A percentile compares a stretch with the other conserved stretches of the same genome.
Evolutionary conservation across 2,888 invertebrate species (phyloP).

Genomic region (Stratiomys singularior): DNA sequence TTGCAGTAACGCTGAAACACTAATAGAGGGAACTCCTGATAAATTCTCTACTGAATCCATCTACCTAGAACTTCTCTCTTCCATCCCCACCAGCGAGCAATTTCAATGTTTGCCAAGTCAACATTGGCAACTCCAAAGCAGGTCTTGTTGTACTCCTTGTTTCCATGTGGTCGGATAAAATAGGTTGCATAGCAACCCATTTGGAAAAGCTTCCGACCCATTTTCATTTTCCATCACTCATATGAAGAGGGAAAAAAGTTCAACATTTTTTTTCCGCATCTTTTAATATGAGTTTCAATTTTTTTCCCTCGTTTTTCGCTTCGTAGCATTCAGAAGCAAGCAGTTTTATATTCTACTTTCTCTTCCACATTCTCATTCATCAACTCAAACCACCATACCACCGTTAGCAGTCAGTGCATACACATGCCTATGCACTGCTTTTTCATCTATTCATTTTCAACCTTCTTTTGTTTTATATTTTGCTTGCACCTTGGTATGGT

Average conservation of each 20-base stretch:
- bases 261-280: neutral
- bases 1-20: slow-evolving; percentile 11
- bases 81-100: neutral
- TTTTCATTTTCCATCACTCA: slow-evolving; percentile 43
- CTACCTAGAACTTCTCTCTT: neutral
- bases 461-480: slow-evolving; percentile 23
- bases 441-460: slow-evolving; percentile 15
- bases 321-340: slow-evolving; percentile 41
- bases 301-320: slow-evolving; percentile 31
- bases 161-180: slow-evolving; percentile 7
- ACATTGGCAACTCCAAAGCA: neutral
- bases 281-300: neutral
- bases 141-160: no score
- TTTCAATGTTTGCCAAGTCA: slow-evolving; percentile 2
- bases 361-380: no score
- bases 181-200: slow-evolving; percentile 44
- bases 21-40: neutral
- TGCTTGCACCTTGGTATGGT: no score
- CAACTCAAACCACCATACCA: no score
- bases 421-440: neutral
- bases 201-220: slow-evolving; percentile 44
- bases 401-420: slow-evolving; percentile 7
- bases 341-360: slow-evolving; percentile 1
- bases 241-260: slow-evolving; percentile 26
- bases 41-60: neutral